Evolutionary conservation across 2,888 invertebrate species (phyloP).

Genomic region (Teleogryllus oceanicus): DNA sequence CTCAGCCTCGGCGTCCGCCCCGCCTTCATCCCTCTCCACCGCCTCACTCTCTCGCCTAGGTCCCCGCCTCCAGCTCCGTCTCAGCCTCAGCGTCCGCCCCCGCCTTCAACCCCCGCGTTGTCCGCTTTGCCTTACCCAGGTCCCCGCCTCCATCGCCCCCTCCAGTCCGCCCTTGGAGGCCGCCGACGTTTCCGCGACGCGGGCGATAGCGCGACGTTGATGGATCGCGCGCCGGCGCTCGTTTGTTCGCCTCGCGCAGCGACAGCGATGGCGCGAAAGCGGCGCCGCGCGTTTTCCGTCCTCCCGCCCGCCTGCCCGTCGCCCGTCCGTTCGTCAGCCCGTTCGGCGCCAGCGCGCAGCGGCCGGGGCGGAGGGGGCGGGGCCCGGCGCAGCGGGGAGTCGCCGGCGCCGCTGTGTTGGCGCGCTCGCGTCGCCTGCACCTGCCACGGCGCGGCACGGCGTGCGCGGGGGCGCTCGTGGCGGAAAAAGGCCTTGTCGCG

Average conservation of each 20-base stretch:
- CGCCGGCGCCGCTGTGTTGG: too few species aligned
- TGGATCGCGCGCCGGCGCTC: conserved; percentile 9
- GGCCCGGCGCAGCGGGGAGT: too few species aligned
- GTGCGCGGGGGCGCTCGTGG: too few species aligned
- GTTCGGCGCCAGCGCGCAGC: too few species aligned
- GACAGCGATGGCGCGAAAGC: conserved; percentile 1
- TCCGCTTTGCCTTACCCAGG: too few species aligned
- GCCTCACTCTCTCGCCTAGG: too few species aligned
- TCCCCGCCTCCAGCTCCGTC: too few species aligned
- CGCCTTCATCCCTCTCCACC: neutral
- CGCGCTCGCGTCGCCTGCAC: too few species aligned
- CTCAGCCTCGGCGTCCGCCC: neutral
- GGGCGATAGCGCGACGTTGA: neutral
- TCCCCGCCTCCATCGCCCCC: neutral
- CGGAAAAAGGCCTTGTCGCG: too few species aligned
- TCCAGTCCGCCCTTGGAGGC: neutral
- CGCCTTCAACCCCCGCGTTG: neutral
- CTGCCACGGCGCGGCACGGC: too few species aligned
- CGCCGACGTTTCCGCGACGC: neutral
- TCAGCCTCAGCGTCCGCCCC: neutral
- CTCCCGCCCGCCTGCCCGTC: neutral
- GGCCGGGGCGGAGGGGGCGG: too few species aligned
- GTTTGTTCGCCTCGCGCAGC: neutral
- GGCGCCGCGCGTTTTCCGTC: neutral
- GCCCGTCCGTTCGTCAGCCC: too few species aligned